Percentiles rank a stretch among this genome's conserved stretches.
Evolutionary conservation across 2,888 invertebrate species (phyloP).

Genomic region (Lepeophtheirus nordmannii): DNA sequence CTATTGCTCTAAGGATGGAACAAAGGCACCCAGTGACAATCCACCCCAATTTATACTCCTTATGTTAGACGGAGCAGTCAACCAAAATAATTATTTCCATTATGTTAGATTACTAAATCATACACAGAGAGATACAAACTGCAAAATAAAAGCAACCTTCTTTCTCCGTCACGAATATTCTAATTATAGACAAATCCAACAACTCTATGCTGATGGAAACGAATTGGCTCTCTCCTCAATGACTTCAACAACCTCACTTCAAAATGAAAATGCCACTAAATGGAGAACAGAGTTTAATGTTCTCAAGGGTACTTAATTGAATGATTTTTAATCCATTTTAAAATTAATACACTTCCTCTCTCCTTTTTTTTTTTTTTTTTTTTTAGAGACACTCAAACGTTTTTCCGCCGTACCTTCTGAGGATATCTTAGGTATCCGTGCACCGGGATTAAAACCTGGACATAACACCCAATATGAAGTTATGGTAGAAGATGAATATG

Average conservation of each 20-base stretch:
- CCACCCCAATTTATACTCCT: constrained; percentile 62
- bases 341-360: background rate
- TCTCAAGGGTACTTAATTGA: constrained; percentile 68
- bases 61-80: constrained; percentile 83
- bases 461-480: constrained; percentile 82
- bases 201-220: constrained; percentile 71
- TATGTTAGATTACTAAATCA: constrained; percentile 65
- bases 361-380: background rate
- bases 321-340: constrained; percentile 54
- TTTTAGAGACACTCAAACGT: background rate
- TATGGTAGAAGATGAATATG: constrained; percentile 75
- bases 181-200: constrained; percentile 82
- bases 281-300: constrained; percentile 89
- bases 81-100: constrained; percentile 73
- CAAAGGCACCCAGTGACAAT: constrained; percentile 65
- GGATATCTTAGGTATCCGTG: constrained; percentile 71
- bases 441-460: constrained; percentile 79
- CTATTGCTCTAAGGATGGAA: constrained; percentile 81
- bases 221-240: constrained; percentile 56
- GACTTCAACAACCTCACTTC: constrained; percentile 31
- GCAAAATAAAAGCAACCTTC: constrained; percentile 74
- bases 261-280: constrained; percentile 37
- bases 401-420: constrained; percentile 32
- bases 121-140: constrained; percentile 69
- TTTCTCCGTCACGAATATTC: constrained; percentile 77